Evolutionary conservation across 2,888 invertebrate genomes (phyloP), one percentile per base, ranked within the genome.

Genomic region (Creontiades dilutus): DNA sequence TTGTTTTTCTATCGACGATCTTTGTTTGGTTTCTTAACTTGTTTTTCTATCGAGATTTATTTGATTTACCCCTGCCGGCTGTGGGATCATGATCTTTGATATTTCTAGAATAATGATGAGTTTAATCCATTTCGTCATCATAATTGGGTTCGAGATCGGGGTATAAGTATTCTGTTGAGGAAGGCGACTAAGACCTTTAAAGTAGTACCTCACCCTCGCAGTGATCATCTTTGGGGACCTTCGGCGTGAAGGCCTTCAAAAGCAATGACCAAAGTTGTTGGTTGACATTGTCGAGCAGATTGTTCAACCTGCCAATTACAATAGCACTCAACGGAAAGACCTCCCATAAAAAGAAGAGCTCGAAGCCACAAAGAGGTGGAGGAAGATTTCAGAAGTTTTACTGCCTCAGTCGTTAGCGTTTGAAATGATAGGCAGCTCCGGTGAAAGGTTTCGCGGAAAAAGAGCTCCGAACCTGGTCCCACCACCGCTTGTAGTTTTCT

Each of bases 381-480:
- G 78, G 80, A 88, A 80, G 82, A 89, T 89, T 89, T 89, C 89
- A 89, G 68, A 89, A 81, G 89, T 89, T 89, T 89, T 89, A 89
- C 89, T 82, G 89, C 89, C 47, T 14, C 19, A 81, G 89, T 89
- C 82, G 89, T 89, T 89, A 89, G 81, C 82, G 47, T 88, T 88
- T 89, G 81, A 89, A 89, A 89, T 89, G 89, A 89, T 89, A 89
- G 89, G 89, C 82, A 68, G 68, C n/a, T 11, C 68, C 27, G 23
- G 88, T 61, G 82, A 47, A 82, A 89, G 27, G 89, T 47, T 82
- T 82, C 82, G 82, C 19, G 27, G 68, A 27, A 68, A 19, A 68
- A 68, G 27, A 23, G n/a, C 27, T 27, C 23, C 27, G 23, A 16
- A n/a, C 48, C 27, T 47, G 52, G 68, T 28, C 23, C 76, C 57